Evolutionary conservation across 2,113 vertebrate genomes (phyloP), one percentile per base, ranked within the genome.

Genomic region (Tiliqua scincoides): DNA sequence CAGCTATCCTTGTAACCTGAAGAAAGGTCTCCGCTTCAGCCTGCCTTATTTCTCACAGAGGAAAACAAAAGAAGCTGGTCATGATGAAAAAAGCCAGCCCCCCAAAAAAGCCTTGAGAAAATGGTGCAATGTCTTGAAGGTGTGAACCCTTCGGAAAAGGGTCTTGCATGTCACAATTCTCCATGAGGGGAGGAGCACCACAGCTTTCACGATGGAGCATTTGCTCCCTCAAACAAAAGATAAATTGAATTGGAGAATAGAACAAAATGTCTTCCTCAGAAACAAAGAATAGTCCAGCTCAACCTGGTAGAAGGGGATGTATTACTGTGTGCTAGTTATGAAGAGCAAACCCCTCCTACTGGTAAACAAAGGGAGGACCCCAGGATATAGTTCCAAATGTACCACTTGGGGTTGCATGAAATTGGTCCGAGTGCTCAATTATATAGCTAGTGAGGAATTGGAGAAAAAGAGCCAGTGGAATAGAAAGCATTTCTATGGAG

Each of bases 61-160:
- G 37, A 2, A 63, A 65, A 85, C 35, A n/a, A 18, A 43, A 35
- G 80, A 12, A 35, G 35, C 12, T 17, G 35, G 27, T 35, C 11
- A 85, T 1, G 20, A 73, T 37, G 48, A 43, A 2, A 67, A 52
- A 62, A 40, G n/a, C n/a, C n/a, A n/a, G n/a, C n/a, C n/a, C n/a
- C n/a, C n/a, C n/a, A n/a, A n/a, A n/a, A n/a, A n/a, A n/a, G n/a
- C n/a, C 54, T 4, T 35, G 70, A 32, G 2, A 71, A 62, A 17
- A 63, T n/a, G 65, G 67, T 65, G 73, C 81, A 83, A 79, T 79
- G 0, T 48, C 67, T 85, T 71, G 57, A 9, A 86, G 79, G 65
- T 65, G 21, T 74, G 23, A 54, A 40, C 15, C 30, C 72, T 0
- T 67, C 72, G 71, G 27, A 35, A 81, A 21, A 79, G 15, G 62